Conservation (phyloP, 1,140 invertebrate species). For the Asbolus verrucosus region DNA sequence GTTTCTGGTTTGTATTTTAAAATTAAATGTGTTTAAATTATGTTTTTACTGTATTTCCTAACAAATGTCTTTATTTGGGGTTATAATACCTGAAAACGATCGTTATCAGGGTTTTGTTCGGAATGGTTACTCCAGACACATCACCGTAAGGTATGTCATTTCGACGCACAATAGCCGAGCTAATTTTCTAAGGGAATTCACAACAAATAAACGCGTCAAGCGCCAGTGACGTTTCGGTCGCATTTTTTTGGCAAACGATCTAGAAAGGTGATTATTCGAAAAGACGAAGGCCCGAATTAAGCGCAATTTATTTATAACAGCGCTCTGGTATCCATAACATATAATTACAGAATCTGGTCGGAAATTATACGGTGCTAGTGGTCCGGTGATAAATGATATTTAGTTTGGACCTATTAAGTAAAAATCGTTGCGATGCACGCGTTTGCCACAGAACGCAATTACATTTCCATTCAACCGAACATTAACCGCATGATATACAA, state of each 20-base stretch:
- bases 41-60: conserved; percentile 50
- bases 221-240: too few species aligned
- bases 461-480: conserved; percentile 40
- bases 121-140: conserved; percentile 14
- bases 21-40: conserved; percentile 54
- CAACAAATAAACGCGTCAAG: not conserved
- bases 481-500: conserved; percentile 37
- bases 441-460: conserved; percentile 16
- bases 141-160: conserved; percentile 5
- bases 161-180: conserved; percentile 9
- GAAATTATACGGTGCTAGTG: conserved; percentile 16
- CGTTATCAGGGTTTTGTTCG: conserved; percentile 35
- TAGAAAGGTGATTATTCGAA: too few species aligned
- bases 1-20: conserved; percentile 54
- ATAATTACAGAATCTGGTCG: conserved; percentile 1
- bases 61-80: conserved; percentile 53
- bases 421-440: not conserved
- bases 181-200: conserved; percentile 33
- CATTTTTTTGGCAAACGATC: too few species aligned
- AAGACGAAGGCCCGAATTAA: not conserved
- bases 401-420: conserved; percentile 34
- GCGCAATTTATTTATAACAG: not conserved
- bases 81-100: conserved; percentile 52
- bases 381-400: conserved; percentile 39
- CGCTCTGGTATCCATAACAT: not conserved